These are phyloP conservation scores for Tapirus terrestris DNA, from an alignment of 2,113 vertebrate genomes.

Conservation along the genomic window DNA sequence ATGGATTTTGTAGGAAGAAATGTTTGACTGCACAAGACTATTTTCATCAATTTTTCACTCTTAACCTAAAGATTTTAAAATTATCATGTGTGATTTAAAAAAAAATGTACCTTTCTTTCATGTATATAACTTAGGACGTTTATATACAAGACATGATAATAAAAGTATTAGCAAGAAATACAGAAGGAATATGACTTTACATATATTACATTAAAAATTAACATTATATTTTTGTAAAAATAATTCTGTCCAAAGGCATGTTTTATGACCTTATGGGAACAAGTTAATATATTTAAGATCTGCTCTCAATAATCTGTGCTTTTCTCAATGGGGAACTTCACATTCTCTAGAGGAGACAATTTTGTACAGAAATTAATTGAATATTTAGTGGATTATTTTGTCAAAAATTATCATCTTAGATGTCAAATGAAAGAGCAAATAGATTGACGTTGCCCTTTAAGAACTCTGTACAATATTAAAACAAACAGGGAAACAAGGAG, in stretches of 20 bases:
- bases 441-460: neutral
- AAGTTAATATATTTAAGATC: neutral
- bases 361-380: neutral
- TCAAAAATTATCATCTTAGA: neutral
- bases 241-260: neutral
- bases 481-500: neutral
- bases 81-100: neutral
- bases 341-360: neutral
- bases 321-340: neutral
- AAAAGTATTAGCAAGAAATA: neutral
- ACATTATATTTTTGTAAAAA: conserved; percentile 21
- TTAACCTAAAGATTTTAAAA: neutral
- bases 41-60: neutral
- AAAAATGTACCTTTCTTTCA: neutral
- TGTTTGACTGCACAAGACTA: neutral
- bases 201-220: neutral
- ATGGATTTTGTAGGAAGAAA: neutral
- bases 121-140: neutral
- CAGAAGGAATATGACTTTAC: neutral
- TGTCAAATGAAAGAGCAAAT: neutral
- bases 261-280: neutral
- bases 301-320: neutral
- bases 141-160: neutral
- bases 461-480: neutral
- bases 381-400: neutral